Base-by-base conservation (phyloP, 2,797 vertebrate species). In the Acropternis orthonyx region DNA sequence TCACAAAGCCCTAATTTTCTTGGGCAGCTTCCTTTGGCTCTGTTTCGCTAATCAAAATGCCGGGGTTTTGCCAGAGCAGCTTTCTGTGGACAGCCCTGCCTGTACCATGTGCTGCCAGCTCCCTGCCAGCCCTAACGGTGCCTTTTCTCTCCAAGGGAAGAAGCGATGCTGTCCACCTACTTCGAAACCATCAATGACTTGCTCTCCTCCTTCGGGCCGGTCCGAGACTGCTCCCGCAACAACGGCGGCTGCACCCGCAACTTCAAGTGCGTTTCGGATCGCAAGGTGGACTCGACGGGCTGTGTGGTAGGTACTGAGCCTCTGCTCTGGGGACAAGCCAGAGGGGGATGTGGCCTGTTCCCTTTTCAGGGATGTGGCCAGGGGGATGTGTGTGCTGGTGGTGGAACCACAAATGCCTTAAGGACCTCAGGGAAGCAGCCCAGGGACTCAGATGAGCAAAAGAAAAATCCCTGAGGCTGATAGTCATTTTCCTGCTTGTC, bases 161-260 rank as follows among this genome's bases (percentile, higher is more conserved):
- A 99, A 97, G 98, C 99, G 7, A 99, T 99, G 98, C 98, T 99
- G 98, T 99, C 99, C 46, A 99, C 99, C 3, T 99, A 99, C 95
- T 99, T 99, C 16, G 99, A 99, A 97, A 99, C 99, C 14, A 99
- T 99, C 84, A 99, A 99, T 52, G 99, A 99, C 91, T 98, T 99
- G 21, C 98, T 99, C 22, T 99, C 98, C 2, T 99, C 99, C 39
- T 99, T 99, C 1, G 99, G 99, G 46, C 99, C 99, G 0, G 99
- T 99, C 24, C 98, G 99, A 14, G 99, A 99, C 97, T 99, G 99
- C 89, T 98, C 99, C 63, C 98, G 98, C 96, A 99, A 99, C 94
- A 99, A 99, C 1, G 99, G 99, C 0, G 99, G 99, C 95, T 99
- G 99, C 95, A 99, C 98, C 63, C 99, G 99, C 92, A 99, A 99